Conservation (phyloP, 2,113 vertebrate genomes). For the Rynchops niger region DNA sequence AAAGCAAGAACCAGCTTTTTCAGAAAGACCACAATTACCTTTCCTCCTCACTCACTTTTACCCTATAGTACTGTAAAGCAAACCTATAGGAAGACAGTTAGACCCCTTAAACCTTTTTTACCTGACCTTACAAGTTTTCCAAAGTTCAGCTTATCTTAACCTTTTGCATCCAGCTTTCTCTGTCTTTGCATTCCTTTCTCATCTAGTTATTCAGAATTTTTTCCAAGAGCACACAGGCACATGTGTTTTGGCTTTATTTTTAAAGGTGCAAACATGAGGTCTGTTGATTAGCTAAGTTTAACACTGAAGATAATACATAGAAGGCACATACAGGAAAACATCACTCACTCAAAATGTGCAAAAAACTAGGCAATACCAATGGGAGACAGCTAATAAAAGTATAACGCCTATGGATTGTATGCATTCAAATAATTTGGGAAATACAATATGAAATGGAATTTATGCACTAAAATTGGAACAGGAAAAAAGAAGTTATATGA, state of each 20-base stretch:
- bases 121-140: background rate
- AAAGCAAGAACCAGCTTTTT: background rate
- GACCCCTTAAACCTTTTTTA: background rate
- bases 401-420: background rate
- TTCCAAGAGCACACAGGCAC: background rate
- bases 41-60: background rate
- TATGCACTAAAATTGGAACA: background rate
- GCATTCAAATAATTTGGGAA: background rate
- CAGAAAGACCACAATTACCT: background rate
- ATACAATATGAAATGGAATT: background rate
- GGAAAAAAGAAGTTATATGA: background rate
- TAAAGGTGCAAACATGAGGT: background rate
- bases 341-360: fast-evolving
- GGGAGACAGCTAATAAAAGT: background rate
- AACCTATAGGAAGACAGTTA: background rate
- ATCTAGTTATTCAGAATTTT: background rate
- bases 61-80: background rate
- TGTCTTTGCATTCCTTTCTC: background rate
- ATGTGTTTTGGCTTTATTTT: background rate
- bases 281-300: background rate
- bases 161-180: background rate
- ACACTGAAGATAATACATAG: background rate
- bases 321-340: background rate
- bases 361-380: background rate
- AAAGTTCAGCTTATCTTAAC: background rate